Base-by-base conservation (phyloP, 2,113 vertebrate genomes). In the Pao palembangensis region DNA sequence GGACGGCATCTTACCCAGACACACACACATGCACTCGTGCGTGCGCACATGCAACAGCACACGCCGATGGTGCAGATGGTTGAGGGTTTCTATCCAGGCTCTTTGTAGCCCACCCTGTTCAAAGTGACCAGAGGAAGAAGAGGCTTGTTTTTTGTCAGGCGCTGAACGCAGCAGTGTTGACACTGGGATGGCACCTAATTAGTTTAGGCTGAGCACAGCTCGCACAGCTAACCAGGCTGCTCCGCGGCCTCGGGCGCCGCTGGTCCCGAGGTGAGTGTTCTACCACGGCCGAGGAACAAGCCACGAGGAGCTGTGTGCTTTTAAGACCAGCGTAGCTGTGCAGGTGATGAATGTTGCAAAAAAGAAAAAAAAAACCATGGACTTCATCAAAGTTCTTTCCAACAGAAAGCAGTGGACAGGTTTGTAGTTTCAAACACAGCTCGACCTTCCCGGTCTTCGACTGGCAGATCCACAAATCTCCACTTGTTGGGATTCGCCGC, bases 121-220 rank as follows among this genome's bases (percentile, higher is more conserved):
- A 51, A 75, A 81, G 79, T 76, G 83, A 71, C 63, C 2, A 61
- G 78, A 67, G 68, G 73, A 78, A 67, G 70, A 81, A 71, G 80
- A 78, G 64, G 61, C 82, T 70, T 34, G 78, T 84, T 81, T 84
- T 86, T 76, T 78, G 76, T 87, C 79, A 78, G 76, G 25, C 76
- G 55, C 70, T 61, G 74, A 83, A 70, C 76, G 20, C 82, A 84
- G 88, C 77, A 53, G 80, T 85, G 83, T 86, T 88, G 88, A 88
- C 88, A 85, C 82, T 83, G 85, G 79, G 83, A 85, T 77, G 86
- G 78, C 83, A 86, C 80, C 85, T 88, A 88, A 87, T 89, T 85
- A 85, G 83, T 85, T 87, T 86, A 80, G 78, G 60, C 71, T 78
- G 74, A 58, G 83, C 78, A 60, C 82, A 87, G 85, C 85, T 65